Base-by-base conservation (phyloP, 2,797 vertebrate species). In the Jordanella pulchra region DNA sequence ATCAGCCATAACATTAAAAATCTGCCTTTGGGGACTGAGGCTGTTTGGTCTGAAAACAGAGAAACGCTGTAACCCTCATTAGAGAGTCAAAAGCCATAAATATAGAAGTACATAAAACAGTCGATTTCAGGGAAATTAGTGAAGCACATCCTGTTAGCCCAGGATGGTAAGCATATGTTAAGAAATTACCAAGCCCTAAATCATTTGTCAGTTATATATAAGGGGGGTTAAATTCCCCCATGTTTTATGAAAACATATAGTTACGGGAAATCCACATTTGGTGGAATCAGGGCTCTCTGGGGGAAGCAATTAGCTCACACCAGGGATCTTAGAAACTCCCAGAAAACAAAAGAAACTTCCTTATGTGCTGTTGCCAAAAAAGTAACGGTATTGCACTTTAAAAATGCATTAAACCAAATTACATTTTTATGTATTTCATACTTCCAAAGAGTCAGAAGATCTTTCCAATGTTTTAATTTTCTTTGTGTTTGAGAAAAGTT, bases 161-260 rank as follows among this genome's bases (percentile, higher is more conserved):
- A 64, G 61, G 65, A 81, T 64, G 69, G 56, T 30, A 55, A 64
- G 45, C 80, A 76, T 73, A 77, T 78, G 80, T 66, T 82, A 77
- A 87, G 86, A 84, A 72, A 77, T 81, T 3, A 56, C 83, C 85
- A 61, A 75, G 30, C 65, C 69, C 30, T 65, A 67, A 69, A 56
- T 73, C 78, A 83, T 84, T 85, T 85, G 85, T 79, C 80, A 64
- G 65, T 72, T 76, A 80, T 72, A 67, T 63, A 63, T 39, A 55
- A 60, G 60, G 21, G 48, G 50, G 67, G 69, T 71, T 71, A 53
- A n/a, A 73, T 68, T 76, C 47, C 69, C 78, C 65, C 50, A 63
- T 14, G 72, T 81, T 78, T 77, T 55, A 71, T 27, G 1, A 71
- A 85, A 84, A 82, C 69, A 51, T 17, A 17, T 25, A 65, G 76